Evolutionary conservation across 2,888 invertebrate genomes (phyloP), one percentile per base, ranked within the genome.

Genomic region (Platerodrilus igneus): DNA sequence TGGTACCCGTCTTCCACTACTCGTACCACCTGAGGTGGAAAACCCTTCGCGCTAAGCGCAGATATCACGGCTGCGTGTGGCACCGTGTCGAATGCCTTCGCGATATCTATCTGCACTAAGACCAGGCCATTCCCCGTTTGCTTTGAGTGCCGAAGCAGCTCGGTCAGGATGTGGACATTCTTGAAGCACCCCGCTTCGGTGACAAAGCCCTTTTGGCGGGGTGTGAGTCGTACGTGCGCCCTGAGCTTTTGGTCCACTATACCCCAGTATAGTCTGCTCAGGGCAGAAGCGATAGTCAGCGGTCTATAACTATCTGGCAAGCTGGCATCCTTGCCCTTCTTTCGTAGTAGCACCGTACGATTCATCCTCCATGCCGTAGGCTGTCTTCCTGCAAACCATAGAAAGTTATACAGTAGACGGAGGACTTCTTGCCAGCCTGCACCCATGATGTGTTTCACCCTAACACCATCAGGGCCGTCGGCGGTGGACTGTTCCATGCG

Each of bases 61-160:
- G 48, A 50, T 18, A 48, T 29, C 1, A 67, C 40, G 3, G 41
- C 36, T 13, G 13, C 8, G 29, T 60, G 56, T n/a, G 57, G 55
- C 4, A 56, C 46, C 2, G 57, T 62, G 44, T 68, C 68, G 46
- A 67, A 70, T 3, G 68, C 70, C 50, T 70, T 70, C 8, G 64
- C 56, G 16, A 70, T 61, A 48, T 71, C 70, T 14, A 71, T 50
- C 21, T 63, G 59, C 33, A 59, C 64, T 32, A 64, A 50, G 43
- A 66, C 67, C 43, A 68, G 55, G 20, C 59, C 56, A 6, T 42
- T 20, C 10, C 35, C 29, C 16, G 3, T 18, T 9, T 6, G 19
- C 9, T 28, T 19, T 15, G 35, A 30, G 48, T 49, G 56, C 47
- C 48, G 45, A 52, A 47, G 48, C 47, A 42, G 15, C 37, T 58